A percentile compares a stretch with the other conserved stretches of the same genome.
Conservation (phyloP, 2,113 vertebrate species). For the Enhydra lutris region DNA sequence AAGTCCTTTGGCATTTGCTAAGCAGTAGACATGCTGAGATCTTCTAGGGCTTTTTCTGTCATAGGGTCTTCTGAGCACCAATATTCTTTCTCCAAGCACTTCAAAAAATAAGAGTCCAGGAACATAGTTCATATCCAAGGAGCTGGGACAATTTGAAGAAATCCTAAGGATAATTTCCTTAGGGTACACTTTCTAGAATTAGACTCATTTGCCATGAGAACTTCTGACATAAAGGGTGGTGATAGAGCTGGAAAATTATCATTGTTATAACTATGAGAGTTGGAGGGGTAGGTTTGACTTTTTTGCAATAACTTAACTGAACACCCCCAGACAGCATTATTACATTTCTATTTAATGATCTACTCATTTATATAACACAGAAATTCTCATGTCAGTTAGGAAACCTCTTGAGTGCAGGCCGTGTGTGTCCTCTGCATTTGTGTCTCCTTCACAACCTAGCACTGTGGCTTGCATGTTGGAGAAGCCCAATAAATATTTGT, state of each 20-base stretch:
- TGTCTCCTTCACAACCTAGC: neutral
- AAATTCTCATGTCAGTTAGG: neutral
- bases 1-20: neutral
- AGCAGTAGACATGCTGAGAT: neutral
- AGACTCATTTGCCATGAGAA: constrained; percentile 28
- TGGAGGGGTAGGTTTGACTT: neutral
- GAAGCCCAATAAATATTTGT: neutral
- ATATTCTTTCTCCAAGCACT: neutral
- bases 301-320: neutral
- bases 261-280: neutral
- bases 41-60: neutral
- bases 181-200: neutral
- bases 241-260: neutral
- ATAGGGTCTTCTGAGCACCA: neutral
- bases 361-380: neutral
- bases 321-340: neutral
- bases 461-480: neutral
- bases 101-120: neutral
- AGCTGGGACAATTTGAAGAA: neutral
- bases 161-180: neutral
- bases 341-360: neutral
- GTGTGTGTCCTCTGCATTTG: neutral
- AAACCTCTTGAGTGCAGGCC: neutral
- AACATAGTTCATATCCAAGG: neutral
- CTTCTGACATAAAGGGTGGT: neutral